Evolutionary conservation across 2,113 vertebrate species (phyloP).

Genomic region (pig (Sus scrofa)): DNA sequence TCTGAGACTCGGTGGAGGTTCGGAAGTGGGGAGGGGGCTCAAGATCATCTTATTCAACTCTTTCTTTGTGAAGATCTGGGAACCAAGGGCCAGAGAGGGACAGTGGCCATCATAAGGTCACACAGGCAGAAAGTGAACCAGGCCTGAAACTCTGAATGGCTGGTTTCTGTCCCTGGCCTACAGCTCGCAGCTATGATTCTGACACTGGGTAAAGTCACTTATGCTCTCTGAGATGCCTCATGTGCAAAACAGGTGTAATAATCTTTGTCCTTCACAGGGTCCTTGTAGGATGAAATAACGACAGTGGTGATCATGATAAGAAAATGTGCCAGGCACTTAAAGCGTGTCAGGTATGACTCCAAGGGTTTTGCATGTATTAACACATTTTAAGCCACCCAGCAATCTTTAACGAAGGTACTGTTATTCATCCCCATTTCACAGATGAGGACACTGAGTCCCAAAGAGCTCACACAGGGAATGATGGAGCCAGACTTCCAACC

Average conservation of each 20-base stretch:
- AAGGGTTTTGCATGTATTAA: neutral
- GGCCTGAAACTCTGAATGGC: neutral
- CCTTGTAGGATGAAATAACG: neutral
- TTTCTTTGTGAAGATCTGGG: neutral
- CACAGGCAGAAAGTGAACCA: neutral
- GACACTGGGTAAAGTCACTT: neutral
- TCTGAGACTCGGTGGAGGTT: neutral
- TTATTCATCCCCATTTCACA: neutral
- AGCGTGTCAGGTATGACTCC: neutral
- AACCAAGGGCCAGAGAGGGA: neutral
- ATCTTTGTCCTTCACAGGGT: neutral
- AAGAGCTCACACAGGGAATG: neutral
- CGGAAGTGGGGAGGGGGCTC: neutral
- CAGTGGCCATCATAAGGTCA: neutral
- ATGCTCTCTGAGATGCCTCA: neutral
- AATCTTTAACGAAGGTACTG: neutral
- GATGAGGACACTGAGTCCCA: neutral
- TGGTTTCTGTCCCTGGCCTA: neutral
- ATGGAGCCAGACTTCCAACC: neutral
- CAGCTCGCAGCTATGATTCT: neutral
- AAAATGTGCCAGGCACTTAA: accelerated
- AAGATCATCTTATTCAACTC: neutral
- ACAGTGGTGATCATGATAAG: neutral
- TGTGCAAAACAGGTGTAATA: accelerated
- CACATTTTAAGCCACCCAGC: neutral